Percentiles rank a stretch among this genome's conserved stretches.
phyloP scores from a whole-genome alignment of 2,113 vertebrate genomes.

The Clarias magur region DNA sequence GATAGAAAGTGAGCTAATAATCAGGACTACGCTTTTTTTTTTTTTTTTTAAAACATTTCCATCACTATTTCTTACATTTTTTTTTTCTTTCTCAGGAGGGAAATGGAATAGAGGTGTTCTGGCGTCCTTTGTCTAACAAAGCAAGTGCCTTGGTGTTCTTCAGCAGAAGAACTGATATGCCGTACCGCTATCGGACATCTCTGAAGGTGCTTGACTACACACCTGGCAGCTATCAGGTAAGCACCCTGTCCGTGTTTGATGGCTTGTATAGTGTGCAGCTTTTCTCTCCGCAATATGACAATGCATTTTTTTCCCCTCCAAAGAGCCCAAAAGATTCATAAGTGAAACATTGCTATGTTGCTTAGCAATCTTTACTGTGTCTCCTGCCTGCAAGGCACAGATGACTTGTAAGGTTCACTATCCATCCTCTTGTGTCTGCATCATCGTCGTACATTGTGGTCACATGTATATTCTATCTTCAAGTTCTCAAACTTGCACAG shows the following conservation, averaged over 20 bases:
- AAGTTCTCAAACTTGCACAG: no score
- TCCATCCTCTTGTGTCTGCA: no score
- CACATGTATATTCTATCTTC: no score
- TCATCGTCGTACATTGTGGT: no score
- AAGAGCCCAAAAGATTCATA: background rate
- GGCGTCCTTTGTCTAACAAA: slow-evolving; percentile 74
- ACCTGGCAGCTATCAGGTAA: slow-evolving; percentile 72
- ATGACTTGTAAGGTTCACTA: no score
- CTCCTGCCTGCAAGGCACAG: no score
- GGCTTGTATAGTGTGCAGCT: background rate
- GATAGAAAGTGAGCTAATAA: background rate
- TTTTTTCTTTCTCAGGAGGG: slow-evolving; percentile 72
- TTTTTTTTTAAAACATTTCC: background rate
- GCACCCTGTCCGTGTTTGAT: background rate
- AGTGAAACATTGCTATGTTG: background rate
- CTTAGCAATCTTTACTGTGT: background rate
- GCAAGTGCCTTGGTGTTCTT: slow-evolving; percentile 85
- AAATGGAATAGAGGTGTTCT: slow-evolving; percentile 80
- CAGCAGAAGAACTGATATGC: slow-evolving; percentile 86
- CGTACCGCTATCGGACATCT: slow-evolving; percentile 78
- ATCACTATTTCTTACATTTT: background rate
- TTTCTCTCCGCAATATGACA: background rate
- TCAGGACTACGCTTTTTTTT: background rate
- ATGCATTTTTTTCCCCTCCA: background rate
- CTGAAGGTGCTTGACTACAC: slow-evolving; percentile 78